A percentile compares a stretch with the other conserved stretches of the same genome.
Evolutionary conservation across 2,113 vertebrate species (phyloP).

Genomic region (Mola mola): DNA sequence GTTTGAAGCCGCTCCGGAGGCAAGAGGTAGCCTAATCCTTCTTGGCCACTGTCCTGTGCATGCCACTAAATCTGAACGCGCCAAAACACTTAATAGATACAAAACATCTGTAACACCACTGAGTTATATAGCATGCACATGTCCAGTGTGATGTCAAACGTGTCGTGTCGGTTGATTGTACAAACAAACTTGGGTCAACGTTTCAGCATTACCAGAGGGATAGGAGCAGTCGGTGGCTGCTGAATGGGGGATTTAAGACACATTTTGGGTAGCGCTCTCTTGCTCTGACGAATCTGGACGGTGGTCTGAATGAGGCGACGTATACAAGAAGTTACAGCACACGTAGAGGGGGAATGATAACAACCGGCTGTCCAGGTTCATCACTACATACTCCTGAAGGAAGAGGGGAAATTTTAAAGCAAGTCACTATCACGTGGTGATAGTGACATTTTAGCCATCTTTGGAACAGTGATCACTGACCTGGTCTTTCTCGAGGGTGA

Average conservation of each 20-base stretch:
- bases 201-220: constrained; percentile 32
- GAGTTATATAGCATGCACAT: constrained; percentile 47
- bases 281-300: constrained; percentile 62
- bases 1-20: too few species aligned
- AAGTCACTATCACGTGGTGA: neutral
- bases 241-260: constrained; percentile 66
- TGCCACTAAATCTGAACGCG: too few species aligned
- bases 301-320: constrained; percentile 84
- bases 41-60: neutral
- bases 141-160: constrained; percentile 17
- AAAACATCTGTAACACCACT: too few species aligned
- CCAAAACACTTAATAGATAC: too few species aligned
- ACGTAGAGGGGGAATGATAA: constrained; percentile 94
- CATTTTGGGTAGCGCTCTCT: constrained; percentile 62
- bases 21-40: too few species aligned
- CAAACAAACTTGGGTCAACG: constrained; percentile 28
- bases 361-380: constrained; percentile 95
- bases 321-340: constrained; percentile 98
- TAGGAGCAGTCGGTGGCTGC: constrained; percentile 13
- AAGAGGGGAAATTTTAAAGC: neutral
- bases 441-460: neutral
- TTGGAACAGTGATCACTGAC: constrained; percentile 64
- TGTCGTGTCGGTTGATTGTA: constrained; percentile 40
- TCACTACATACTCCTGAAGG: constrained; percentile 92
- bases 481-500: constrained; percentile 97